These are phyloP conservation scores for Enhydra lutris DNA, from an alignment of 2,113 vertebrate genomes.

Conservation along the genomic window DNA sequence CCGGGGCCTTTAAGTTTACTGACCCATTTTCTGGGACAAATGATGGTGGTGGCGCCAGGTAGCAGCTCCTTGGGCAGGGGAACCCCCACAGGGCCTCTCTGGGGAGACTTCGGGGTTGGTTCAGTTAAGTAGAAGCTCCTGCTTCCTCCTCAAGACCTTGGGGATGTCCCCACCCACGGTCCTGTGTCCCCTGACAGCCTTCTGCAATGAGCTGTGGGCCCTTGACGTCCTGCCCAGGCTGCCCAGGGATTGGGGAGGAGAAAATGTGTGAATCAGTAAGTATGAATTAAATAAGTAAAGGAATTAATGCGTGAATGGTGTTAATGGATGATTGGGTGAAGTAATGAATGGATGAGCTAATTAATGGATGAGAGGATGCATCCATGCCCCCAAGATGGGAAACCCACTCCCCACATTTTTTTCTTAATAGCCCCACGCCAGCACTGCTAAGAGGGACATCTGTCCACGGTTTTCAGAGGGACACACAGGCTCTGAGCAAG, in stretches of 20 bases:
- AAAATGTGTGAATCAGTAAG: background rate
- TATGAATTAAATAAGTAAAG: background rate
- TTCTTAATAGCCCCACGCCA: background rate
- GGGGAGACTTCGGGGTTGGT: background rate
- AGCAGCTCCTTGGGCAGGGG: background rate
- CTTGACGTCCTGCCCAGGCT: background rate
- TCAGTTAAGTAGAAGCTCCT: background rate
- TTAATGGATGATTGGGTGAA: background rate
- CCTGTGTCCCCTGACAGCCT: background rate
- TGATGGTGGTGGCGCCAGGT: background rate
- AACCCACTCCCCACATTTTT: background rate
- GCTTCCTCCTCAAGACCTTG: background rate
- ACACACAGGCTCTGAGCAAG: background rate
- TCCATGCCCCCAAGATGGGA: background rate
- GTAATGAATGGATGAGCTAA: background rate
- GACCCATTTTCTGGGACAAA: background rate
- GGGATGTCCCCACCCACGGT: constrained; percentile 13
- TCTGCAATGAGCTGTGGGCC: background rate
- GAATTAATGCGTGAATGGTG: background rate
- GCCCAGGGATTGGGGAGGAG: background rate
- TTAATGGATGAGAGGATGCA: background rate
- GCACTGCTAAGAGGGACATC: background rate
- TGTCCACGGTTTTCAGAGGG: background rate
- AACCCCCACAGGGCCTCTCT: background rate
- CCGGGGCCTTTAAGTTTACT: background rate